These are phyloP conservation scores for Coregonus suidteri DNA, from an alignment of 2,797 vertebrate genomes.

Conservation along the genomic window DNA sequence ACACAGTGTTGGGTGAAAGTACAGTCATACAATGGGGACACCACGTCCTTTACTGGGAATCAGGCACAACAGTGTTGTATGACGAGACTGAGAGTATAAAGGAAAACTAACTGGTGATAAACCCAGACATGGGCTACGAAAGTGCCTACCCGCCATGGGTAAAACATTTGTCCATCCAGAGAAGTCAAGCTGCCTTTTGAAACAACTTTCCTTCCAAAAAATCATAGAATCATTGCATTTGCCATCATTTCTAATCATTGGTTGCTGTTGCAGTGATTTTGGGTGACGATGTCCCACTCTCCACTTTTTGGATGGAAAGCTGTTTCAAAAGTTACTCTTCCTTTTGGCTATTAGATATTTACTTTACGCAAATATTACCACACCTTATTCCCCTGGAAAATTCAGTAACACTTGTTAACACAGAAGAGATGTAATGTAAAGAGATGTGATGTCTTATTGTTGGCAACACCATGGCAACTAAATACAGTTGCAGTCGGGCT, in stretches of 20 bases:
- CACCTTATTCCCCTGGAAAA: no score
- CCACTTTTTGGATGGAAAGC: neutral
- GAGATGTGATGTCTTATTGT: constrained; percentile 10
- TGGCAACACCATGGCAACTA: constrained; percentile 33
- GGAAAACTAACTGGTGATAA: neutral
- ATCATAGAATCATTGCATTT: neutral
- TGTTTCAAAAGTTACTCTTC: neutral
- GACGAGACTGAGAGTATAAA: constrained; percentile 3
- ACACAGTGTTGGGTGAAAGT: neutral
- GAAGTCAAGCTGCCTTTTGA: neutral
- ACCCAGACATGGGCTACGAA: neutral
- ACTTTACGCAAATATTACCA: neutral
- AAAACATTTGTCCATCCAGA: neutral
- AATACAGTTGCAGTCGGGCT: constrained; percentile 40
- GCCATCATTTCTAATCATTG: neutral
- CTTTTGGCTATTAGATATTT: neutral
- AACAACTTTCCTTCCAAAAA: neutral
- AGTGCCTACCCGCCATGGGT: no score
- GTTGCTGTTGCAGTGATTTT: neutral
- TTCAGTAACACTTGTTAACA: neutral
- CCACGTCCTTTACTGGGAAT: neutral
- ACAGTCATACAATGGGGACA: constrained; percentile 1
- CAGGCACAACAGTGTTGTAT: constrained; percentile 29
- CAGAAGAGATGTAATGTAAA: constrained; percentile 19
- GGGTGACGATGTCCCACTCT: neutral